Evolutionary conservation across 2,113 vertebrate species (phyloP).

Genomic region (Phaethon lepturus): DNA sequence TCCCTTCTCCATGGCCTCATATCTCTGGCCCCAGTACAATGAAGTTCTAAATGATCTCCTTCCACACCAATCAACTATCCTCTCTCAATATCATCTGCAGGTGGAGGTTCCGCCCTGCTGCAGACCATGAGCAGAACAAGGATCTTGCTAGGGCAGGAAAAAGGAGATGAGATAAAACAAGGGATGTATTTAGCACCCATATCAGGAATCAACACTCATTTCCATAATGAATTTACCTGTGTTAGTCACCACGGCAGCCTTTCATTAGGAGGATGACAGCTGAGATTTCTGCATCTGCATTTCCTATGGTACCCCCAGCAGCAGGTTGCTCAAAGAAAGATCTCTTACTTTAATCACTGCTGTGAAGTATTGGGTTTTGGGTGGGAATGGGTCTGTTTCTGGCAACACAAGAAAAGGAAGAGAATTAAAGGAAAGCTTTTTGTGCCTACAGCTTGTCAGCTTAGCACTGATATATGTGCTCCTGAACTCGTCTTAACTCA

Average conservation of each 20-base stretch:
- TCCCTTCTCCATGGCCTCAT: not conserved
- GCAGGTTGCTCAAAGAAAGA: not conserved
- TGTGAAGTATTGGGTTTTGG: not conserved
- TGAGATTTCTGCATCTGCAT: not conserved
- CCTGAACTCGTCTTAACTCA: not conserved
- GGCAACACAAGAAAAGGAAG: not conserved
- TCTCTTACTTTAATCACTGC: not conserved
- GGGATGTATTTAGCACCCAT: not conserved
- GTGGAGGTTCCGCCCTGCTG: not conserved
- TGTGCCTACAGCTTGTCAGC: not conserved
- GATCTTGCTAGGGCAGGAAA: not conserved
- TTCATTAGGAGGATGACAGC: not conserved
- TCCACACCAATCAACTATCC: not conserved
- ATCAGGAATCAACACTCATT: not conserved
- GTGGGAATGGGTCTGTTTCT: not conserved
- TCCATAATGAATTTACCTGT: constrained; percentile 12
- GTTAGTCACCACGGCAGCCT: not conserved
- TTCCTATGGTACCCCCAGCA: not conserved
- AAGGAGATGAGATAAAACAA: not conserved
- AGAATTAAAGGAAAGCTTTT: not conserved
- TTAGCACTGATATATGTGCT: not conserved
- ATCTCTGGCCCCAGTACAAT: not conserved
- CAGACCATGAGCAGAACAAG: not conserved
- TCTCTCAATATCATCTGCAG: not conserved
- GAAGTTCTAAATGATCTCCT: not conserved